phyloP scores from a whole-genome alignment of 1,140 invertebrate genomes.

The Tetragonula clypearis region DNA sequence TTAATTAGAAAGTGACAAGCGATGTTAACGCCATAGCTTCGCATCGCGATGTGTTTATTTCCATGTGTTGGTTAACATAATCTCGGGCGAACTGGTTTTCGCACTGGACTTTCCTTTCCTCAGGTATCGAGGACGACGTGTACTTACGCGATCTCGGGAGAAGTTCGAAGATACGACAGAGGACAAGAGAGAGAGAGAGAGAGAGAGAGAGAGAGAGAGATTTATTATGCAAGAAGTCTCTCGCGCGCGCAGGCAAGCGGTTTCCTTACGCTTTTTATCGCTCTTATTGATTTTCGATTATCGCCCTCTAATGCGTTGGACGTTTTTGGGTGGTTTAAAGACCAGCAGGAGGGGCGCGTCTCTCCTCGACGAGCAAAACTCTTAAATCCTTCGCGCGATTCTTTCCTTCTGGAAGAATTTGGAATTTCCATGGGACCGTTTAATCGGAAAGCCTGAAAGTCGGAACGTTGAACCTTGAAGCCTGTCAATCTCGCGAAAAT shows the following conservation, averaged over 20 bases:
- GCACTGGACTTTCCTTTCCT: not conserved
- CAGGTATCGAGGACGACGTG: constrained; percentile 19
- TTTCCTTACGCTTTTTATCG: constrained; percentile 62
- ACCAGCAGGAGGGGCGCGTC: constrained; percentile 39
- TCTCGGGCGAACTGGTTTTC: constrained; percentile 27
- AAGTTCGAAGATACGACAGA: not conserved
- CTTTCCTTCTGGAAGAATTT: constrained; percentile 29
- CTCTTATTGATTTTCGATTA: constrained; percentile 67
- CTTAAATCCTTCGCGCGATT: constrained; percentile 34
- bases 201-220: constrained; percentile 37
- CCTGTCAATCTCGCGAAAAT: not conserved
- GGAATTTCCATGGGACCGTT: constrained; percentile 32
- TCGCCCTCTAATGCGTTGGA: constrained; percentile 60
- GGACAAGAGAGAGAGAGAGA: not conserved
- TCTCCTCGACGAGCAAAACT: not conserved
- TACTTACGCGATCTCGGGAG: constrained; percentile 8
- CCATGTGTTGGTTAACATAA: no score
- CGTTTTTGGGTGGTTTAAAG: constrained; percentile 66
- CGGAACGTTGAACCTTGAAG: not conserved
- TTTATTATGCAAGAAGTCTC: constrained; percentile 65
- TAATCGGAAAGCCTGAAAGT: constrained; percentile 32
- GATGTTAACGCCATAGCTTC: no score
- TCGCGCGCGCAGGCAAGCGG: constrained; percentile 20
- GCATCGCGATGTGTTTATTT: no score
- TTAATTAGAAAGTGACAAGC: no score